Percentiles rank a stretch among this genome's conserved stretches.
Evolutionary conservation across 2,113 vertebrate species (phyloP).

Genomic region (Esox niger): DNA sequence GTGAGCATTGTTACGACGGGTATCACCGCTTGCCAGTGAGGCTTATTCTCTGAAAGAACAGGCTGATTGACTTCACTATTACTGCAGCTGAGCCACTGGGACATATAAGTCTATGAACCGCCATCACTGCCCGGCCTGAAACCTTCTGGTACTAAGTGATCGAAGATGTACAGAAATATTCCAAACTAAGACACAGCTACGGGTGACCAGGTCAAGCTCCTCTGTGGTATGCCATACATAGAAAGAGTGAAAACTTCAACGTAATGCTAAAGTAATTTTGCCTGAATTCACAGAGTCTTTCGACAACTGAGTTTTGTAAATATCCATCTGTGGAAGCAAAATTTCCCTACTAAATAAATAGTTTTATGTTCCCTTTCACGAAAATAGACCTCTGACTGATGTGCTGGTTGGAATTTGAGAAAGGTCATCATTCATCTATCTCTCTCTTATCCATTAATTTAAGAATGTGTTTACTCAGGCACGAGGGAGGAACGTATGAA

Average conservation of each 20-base stretch:
- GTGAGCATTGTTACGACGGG: conserved; percentile 43
- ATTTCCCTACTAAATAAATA: background rate
- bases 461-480: conserved; percentile 30
- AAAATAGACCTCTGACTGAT: background rate
- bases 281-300: too few relatives aligned
- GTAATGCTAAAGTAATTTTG: too few relatives aligned
- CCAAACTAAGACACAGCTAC: too few relatives aligned
- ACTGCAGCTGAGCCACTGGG: conserved; percentile 21
- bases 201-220: too few relatives aligned
- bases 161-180: too few relatives aligned
- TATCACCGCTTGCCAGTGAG: conserved; percentile 23
- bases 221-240: too few relatives aligned
- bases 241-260: too few relatives aligned
- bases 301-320: too few relatives aligned
- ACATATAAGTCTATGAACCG: conserved; percentile 13
- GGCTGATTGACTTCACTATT: conserved; percentile 21
- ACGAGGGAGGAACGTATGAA: conserved; percentile 37
- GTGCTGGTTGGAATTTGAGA: conserved; percentile 19
- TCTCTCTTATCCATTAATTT: conserved; percentile 22
- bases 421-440: conserved; percentile 29
- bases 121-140: conserved; percentile 12
- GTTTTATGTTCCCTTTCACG: conserved; percentile 23
- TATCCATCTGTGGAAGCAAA: too few relatives aligned
- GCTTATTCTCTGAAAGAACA: conserved; percentile 23
- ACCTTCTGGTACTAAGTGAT: too few relatives aligned